Evolutionary conservation across 2,113 vertebrate species (phyloP).

Genomic region (Asarcornis scutulata): DNA sequence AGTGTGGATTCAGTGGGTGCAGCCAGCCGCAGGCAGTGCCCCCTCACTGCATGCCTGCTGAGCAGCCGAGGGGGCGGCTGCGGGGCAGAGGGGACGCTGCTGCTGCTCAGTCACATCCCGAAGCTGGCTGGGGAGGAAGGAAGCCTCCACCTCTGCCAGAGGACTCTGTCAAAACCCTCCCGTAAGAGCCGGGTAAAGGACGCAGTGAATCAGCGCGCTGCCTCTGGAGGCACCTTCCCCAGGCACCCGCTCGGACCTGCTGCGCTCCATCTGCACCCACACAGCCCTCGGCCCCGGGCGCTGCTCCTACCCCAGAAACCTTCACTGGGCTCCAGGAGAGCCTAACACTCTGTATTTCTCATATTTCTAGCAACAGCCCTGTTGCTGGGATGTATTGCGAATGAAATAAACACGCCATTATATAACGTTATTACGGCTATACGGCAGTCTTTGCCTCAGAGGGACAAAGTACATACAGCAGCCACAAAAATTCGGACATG

Average conservation of each 20-base stretch:
- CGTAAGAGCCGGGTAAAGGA: fast-evolving
- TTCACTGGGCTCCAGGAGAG: background rate
- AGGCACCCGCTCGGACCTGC: background rate
- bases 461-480: background rate
- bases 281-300: background rate
- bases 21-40: background rate
- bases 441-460: background rate
- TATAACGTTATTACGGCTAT: background rate
- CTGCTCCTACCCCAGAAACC: background rate
- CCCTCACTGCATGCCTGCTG: background rate
- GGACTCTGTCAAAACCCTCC: background rate
- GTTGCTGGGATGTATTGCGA: background rate
- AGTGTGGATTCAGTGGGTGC: background rate
- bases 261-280: background rate
- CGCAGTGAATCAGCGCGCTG: background rate
- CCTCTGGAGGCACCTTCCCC: background rate
- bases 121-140: fast-evolving
- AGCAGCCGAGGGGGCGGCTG: fast-evolving
- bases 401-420: background rate
- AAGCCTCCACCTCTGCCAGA: background rate
- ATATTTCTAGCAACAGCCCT: background rate
- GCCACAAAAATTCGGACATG: fast-evolving
- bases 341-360: fast-evolving
- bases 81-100: background rate
- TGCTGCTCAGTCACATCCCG: background rate